These are phyloP conservation scores for Nothocercus nigrocapillus DNA, from an alignment of 2,113 vertebrate species.

Conservation along the genomic window DNA sequence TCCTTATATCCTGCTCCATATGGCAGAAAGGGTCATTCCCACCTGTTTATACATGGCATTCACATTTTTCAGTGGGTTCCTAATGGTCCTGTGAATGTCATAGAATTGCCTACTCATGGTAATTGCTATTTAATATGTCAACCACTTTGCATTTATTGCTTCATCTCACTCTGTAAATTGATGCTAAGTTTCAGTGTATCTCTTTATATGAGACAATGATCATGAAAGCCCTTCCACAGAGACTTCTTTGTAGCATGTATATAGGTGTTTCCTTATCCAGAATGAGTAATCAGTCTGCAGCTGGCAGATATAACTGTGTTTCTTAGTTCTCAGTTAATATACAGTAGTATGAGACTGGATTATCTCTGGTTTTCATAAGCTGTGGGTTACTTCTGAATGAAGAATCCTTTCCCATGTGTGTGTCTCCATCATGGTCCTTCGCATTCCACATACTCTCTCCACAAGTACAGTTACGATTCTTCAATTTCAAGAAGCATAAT, in stretches of 20 bases:
- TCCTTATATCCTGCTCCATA: background rate
- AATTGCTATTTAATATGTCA: slow-evolving; percentile 19
- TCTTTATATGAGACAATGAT: background rate
- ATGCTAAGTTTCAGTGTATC: background rate
- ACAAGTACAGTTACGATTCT: background rate
- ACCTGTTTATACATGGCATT: background rate
- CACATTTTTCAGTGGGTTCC: slow-evolving; percentile 4
- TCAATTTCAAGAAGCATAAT: background rate
- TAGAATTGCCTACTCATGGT: background rate
- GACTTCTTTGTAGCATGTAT: background rate
- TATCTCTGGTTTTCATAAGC: background rate
- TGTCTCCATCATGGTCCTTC: background rate
- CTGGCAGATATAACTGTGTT: background rate
- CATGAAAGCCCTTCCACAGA: background rate
- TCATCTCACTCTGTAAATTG: slow-evolving; percentile 10
- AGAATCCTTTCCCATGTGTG: background rate
- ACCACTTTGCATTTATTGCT: slow-evolving; percentile 17
- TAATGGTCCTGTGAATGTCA: slow-evolving; percentile 1
- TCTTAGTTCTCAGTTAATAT: background rate
- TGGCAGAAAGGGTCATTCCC: background rate
- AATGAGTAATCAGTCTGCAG: background rate
- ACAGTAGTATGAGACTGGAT: background rate
- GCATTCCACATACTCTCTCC: background rate
- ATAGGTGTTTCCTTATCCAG: background rate
- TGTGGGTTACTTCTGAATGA: background rate